Percentiles rank a stretch among this genome's conserved stretches.
phyloP scores from a whole-genome alignment of 2,888 invertebrate genomes.

The Phortica okadai region DNA sequence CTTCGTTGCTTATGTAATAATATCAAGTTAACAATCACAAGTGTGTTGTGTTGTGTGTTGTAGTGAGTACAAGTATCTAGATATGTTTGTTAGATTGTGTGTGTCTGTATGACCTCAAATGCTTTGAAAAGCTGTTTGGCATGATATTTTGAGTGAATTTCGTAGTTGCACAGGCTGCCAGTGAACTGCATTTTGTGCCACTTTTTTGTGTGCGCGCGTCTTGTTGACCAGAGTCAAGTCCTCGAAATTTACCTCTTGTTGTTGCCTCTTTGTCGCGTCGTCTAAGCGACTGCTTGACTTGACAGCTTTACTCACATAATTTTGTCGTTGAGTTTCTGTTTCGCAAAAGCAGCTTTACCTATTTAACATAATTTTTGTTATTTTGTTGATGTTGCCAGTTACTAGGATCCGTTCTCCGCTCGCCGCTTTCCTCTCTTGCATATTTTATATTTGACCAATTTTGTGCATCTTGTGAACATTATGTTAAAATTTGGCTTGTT shows the following conservation, averaged over 20 bases:
- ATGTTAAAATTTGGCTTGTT: conserved; percentile 54
- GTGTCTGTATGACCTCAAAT: conserved; percentile 13
- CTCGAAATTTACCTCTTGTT: background rate
- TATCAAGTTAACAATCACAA: conserved; percentile 13
- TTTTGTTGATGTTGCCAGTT: conserved; percentile 38
- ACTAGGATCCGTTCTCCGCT: background rate
- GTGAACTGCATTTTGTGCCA: conserved; percentile 11
- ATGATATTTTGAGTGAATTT: background rate
- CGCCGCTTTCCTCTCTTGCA: background rate
- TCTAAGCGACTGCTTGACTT: conserved; percentile 13
- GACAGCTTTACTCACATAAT: conserved; percentile 50
- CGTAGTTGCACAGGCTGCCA: background rate
- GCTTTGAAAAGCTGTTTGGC: conserved; percentile 2
- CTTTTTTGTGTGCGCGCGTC: conserved; percentile 6
- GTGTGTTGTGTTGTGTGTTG: conserved; percentile 32
- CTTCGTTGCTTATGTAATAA: conserved; percentile 34
- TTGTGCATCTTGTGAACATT: conserved; percentile 52
- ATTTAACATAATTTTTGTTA: conserved; percentile 67
- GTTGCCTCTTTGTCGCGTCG: background rate
- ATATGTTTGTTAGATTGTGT: background rate
- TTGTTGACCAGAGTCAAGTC: conserved; percentile 16
- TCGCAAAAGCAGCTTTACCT: conserved; percentile 63
- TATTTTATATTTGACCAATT: conserved; percentile 46
- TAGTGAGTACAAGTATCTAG: background rate
- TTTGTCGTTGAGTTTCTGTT: conserved; percentile 58